A percentile compares a stretch with the other conserved stretches of the same genome.
phyloP scores from a whole-genome alignment of 2,888 invertebrate species.

The Ormyrus thymus region DNA sequence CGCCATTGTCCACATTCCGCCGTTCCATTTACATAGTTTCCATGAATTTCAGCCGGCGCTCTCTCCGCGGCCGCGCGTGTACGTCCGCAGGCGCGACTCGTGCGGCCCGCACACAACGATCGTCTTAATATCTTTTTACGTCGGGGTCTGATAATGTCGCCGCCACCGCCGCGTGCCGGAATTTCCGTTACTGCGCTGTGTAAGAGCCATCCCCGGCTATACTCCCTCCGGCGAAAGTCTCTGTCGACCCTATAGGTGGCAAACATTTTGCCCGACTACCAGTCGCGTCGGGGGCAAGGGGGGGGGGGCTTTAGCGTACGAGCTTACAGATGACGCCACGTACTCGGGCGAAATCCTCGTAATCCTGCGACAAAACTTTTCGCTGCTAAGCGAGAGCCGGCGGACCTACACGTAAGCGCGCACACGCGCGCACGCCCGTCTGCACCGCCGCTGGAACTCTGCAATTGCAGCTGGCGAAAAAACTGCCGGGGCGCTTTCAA shows the following conservation, averaged over 20 bases:
- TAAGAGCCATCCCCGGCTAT: too few relatives aligned
- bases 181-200: neutral
- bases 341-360: slow-evolving; percentile 46
- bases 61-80: neutral
- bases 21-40: slow-evolving; percentile 52
- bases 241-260: slow-evolving; percentile 21
- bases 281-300: neutral
- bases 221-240: neutral
- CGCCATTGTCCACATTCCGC: slow-evolving; percentile 48
- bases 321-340: slow-evolving; percentile 51
- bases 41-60: slow-evolving; percentile 31
- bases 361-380: slow-evolving; percentile 50
- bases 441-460: too few relatives aligned
- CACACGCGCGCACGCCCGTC: too few relatives aligned
- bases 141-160: slow-evolving; percentile 18
- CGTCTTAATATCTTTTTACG: slow-evolving; percentile 49
- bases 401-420: neutral
- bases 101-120: slow-evolving; percentile 8
- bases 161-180: neutral
- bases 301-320: slow-evolving; percentile 6
- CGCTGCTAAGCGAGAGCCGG: neutral
- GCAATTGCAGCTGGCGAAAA: slow-evolving; percentile 20
- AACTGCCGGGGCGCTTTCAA: neutral
- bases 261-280: slow-evolving; percentile 43
- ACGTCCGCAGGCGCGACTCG: neutral